Evolutionary conservation across 64 coral and sea anemone genomes (phyloP).

Genomic region (Hydrozoanthus tunicans): DNA sequence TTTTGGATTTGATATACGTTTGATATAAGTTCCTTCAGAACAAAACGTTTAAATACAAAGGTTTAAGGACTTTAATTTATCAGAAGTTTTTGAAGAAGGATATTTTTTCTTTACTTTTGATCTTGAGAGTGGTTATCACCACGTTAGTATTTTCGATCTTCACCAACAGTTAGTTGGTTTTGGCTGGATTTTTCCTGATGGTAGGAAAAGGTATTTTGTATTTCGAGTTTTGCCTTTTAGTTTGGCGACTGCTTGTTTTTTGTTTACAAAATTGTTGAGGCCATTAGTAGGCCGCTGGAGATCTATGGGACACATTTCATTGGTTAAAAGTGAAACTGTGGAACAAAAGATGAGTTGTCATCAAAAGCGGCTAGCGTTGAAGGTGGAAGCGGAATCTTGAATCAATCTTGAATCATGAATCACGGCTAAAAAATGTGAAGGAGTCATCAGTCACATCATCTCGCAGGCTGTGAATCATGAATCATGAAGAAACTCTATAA

Average conservation of each 20-base stretch:
- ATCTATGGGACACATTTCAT: background rate
- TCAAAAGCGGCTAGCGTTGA: background rate
- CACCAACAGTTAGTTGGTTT: constrained; percentile 15
- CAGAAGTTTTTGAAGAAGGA: background rate
- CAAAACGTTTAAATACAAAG: constrained; percentile 15
- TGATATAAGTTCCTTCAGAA: too few relatives aligned
- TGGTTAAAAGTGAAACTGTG: background rate
- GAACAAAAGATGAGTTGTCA: background rate
- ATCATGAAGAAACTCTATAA: too few relatives aligned
- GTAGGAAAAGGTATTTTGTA: background rate
- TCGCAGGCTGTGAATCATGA: too few relatives aligned
- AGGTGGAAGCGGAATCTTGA: too few relatives aligned
- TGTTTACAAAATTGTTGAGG: constrained; percentile 18
- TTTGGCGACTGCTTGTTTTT: background rate
- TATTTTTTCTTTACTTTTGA: constrained; percentile 28
- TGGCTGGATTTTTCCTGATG: constrained; percentile 12
- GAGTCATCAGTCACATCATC: too few relatives aligned
- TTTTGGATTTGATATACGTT: background rate
- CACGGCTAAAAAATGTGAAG: too few relatives aligned
- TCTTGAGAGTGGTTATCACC: constrained; percentile 20
- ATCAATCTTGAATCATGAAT: too few relatives aligned
- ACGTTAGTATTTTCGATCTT: constrained; percentile 7
- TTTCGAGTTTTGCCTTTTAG: constrained; percentile 10
- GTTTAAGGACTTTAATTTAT: background rate
- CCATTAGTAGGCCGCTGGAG: background rate